These are phyloP conservation scores for Aphis craccivora DNA, from an alignment of 1,140 invertebrate species.

Conservation along the genomic window DNA sequence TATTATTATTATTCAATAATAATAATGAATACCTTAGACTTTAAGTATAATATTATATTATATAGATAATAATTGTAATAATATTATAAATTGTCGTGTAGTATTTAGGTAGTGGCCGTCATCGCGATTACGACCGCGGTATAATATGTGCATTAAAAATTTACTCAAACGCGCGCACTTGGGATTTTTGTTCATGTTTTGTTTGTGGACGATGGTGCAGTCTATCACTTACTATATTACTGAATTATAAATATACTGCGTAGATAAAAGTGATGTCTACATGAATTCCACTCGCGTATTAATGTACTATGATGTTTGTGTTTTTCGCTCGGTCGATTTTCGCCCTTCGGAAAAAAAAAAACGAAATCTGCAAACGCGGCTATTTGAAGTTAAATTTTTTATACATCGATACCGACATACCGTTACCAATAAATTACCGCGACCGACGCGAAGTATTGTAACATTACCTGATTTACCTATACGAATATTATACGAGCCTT, in stretches of 20 bases:
- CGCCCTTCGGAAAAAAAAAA: background rate
- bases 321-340: background rate
- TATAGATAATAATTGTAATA: constrained; percentile 34
- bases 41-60: background rate
- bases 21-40: background rate
- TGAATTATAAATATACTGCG: background rate
- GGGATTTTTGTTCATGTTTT: background rate
- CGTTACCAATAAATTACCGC: background rate
- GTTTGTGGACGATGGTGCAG: background rate
- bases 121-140: background rate
- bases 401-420: constrained; percentile 1
- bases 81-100: background rate
- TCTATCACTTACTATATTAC: background rate
- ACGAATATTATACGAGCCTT: background rate
- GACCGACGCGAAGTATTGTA: constrained; percentile 11
- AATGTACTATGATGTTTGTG: background rate
- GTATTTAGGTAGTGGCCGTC: background rate
- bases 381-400: background rate
- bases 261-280: background rate
- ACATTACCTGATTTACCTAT: background rate
- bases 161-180: background rate
- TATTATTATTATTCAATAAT: background rate
- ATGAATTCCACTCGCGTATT: background rate
- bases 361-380: background rate
- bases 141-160: background rate